Base-by-base conservation (phyloP, 2,888 invertebrate species). In the Lasioglossum pauxillum region DNA sequence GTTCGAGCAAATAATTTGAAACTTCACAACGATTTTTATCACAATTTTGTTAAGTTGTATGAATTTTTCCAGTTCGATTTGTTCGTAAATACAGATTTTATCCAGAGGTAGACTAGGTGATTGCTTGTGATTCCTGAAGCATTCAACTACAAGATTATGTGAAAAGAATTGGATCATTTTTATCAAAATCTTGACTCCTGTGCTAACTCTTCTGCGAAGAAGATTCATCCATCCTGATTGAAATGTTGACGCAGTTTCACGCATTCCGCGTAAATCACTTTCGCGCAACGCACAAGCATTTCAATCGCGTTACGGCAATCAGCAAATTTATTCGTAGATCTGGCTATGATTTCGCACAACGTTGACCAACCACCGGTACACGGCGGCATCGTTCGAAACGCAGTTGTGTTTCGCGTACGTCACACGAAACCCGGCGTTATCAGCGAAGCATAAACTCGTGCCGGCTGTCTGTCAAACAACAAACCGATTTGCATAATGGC, bases 401-500 rank as follows among this genome's bases (percentile, higher is more conserved):
- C 67, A 35, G 35, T 31, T 5, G 67, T 35, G 67, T 35, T 35
- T 16, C 8, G 7, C 35, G 35, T 35, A 35, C 35, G 67, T 67
- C 67, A 67, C 19, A 19, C 31, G 67, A 67, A 67, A 67, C 35
- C 1, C 67, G 67, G 3, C 19, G 19, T 35, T 67, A 67, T 67
- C 67, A 35, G 23, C 67, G 67, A 35, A 67, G 67, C 67, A 23
- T 67, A 67, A 67, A 67, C 67, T 35, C 27, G 19, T 35, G 67
- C 19, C 67, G 67, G 35, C 19, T 35, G 67, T 67, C 67, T 67
- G 67, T 35, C 67, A 35, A 67, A 35, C 31, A 67, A 35, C 67
- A 67, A 31, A 8, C 19, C 67, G 67, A 67, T 67, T 31, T 67
- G 67, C 67, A 67, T 67, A 67, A 67, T 67, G 67, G 4, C 67